Conservation (phyloP, 2,113 vertebrate species). For the Rostratula benghalensis region DNA sequence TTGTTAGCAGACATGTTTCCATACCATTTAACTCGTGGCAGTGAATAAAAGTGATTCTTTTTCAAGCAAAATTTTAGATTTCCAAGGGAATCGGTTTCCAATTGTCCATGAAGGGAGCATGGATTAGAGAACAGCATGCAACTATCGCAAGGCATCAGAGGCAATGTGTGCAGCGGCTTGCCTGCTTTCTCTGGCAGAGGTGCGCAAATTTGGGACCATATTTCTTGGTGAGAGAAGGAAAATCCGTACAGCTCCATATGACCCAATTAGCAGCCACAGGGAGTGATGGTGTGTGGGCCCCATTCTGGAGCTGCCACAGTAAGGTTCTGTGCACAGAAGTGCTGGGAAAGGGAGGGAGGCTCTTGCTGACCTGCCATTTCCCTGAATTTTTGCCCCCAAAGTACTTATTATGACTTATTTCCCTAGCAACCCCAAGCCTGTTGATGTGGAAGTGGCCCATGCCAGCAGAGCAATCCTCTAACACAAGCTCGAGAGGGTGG, state of each 20-base stretch:
- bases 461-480: background rate
- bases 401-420: background rate
- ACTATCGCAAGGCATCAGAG: background rate
- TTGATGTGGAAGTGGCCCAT: background rate
- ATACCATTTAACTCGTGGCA: conserved; percentile 72
- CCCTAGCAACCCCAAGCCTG: background rate
- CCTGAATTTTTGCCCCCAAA: background rate
- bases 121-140: background rate
- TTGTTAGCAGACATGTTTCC: conserved; percentile 79
- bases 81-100: conserved; percentile 58
- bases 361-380: background rate
- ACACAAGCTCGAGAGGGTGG: background rate
- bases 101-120: conserved; percentile 50
- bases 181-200: background rate
- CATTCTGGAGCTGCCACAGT: background rate
- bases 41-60: conserved; percentile 63
- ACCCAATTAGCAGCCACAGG: accelerated
- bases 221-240: background rate
- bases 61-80: conserved; percentile 63
- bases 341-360: background rate
- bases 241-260: background rate
- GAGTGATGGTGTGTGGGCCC: background rate
- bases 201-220: background rate
- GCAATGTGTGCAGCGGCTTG: background rate
- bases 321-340: background rate